Percentiles rank a stretch among this genome's conserved stretches.
These are phyloP conservation scores for Drosophila austrosaltans DNA, from an alignment of 2,888 invertebrate genomes.

Conservation along the genomic window DNA sequence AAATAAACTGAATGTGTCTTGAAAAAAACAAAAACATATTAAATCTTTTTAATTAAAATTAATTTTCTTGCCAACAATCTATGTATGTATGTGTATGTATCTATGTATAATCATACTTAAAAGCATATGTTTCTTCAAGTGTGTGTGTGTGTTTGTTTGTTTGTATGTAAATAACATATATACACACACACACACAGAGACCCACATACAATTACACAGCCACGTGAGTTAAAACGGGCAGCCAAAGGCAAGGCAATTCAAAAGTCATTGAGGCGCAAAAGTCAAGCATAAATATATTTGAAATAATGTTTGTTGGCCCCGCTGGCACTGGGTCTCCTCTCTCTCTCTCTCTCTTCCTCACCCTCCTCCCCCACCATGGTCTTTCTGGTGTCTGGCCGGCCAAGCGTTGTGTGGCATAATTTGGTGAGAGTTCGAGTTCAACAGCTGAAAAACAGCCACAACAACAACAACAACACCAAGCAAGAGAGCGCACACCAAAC, in stretches of 20 bases:
- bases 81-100: no score
- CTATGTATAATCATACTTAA: neutral
- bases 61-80: no score
- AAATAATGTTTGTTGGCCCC: slow-evolving; percentile 77
- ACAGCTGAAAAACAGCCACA: slow-evolving; percentile 71
- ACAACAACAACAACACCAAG: slow-evolving; percentile 26
- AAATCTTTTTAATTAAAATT: no score
- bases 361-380: slow-evolving; percentile 19
- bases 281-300: slow-evolving; percentile 80
- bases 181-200: slow-evolving; percentile 5
- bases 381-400: slow-evolving; percentile 10
- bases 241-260: slow-evolving; percentile 79
- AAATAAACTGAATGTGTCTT: no score
- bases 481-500: neutral
- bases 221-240: slow-evolving; percentile 58
- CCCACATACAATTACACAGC: slow-evolving; percentile 41
- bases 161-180: slow-evolving; percentile 7
- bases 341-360: slow-evolving; percentile 18
- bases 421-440: slow-evolving; percentile 79
- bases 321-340: slow-evolving; percentile 55
- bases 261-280: slow-evolving; percentile 80
- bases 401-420: slow-evolving; percentile 72
- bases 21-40: no score
- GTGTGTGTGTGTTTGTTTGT: slow-evolving; percentile 6
- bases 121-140: slow-evolving; percentile 8